Conservation (phyloP, 2,888 invertebrate genomes). For the Hetaerina titia region DNA sequence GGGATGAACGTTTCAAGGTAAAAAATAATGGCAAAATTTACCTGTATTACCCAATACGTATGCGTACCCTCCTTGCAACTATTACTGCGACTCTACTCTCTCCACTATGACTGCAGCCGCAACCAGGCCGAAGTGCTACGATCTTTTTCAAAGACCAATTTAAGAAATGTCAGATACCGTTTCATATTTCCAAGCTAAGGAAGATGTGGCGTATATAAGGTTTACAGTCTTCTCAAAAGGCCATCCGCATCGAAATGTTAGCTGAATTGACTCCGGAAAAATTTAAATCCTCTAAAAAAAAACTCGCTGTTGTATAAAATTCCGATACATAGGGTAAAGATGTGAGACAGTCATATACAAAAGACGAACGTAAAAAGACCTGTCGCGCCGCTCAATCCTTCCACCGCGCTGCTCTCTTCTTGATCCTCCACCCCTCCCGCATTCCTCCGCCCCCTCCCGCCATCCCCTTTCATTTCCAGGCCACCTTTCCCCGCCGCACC, state of each 20-base stretch:
- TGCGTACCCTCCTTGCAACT: background rate
- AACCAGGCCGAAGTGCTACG: background rate
- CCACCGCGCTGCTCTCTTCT: background rate
- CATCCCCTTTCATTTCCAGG: background rate
- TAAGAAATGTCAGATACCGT: background rate
- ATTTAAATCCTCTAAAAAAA: background rate
- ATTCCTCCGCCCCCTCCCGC: background rate
- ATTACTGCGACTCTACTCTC: background rate
- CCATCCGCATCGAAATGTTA: background rate
- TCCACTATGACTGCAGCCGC: background rate
- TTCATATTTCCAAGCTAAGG: background rate
- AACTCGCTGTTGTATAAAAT: background rate
- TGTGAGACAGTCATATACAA: background rate
- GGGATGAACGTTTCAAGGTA: background rate
- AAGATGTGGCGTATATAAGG: background rate
- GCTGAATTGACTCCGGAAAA: background rate
- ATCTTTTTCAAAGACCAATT: background rate
- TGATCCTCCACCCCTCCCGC: background rate
- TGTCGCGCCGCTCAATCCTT: background rate
- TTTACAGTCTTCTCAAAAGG: background rate
- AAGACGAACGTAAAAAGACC: background rate
- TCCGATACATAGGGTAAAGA: background rate
- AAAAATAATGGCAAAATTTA: background rate
- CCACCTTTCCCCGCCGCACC: background rate
- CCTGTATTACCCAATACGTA: background rate